A percentile compares a stretch with the other conserved stretches of the same genome.
These are phyloP conservation scores for Pararge aegeria DNA, from an alignment of 1,140 invertebrate genomes.

Conservation along the genomic window DNA sequence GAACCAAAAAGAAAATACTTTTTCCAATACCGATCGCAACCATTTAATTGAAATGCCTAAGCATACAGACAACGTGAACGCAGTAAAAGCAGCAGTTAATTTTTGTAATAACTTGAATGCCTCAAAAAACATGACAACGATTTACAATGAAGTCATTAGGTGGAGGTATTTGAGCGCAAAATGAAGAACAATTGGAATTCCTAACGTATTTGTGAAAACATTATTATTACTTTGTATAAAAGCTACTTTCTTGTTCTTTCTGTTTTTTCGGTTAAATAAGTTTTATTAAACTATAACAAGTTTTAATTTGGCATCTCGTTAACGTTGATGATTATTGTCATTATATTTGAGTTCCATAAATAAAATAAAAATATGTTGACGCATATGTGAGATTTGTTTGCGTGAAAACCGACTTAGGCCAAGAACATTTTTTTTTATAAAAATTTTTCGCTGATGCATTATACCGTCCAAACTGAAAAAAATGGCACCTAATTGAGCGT, in stretches of 20 bases:
- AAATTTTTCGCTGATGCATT: slow-evolving; percentile 21
- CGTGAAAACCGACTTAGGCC: too few species aligned
- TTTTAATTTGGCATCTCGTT: too few species aligned
- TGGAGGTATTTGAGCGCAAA: slow-evolving; percentile 6
- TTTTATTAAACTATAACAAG: too few species aligned
- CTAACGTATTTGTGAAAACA: slow-evolving; percentile 6
- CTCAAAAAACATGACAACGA: slow-evolving; percentile 23
- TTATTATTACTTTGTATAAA: not conserved
- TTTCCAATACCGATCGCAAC: not conserved
- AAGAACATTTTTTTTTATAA: too few species aligned
- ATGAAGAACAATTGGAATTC: slow-evolving; percentile 11
- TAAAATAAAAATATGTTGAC: too few species aligned
- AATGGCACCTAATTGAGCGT: slow-evolving; percentile 45
- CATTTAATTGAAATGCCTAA: slow-evolving; percentile 17
- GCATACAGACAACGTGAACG: not conserved
- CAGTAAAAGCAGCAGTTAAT: slow-evolving; percentile 16
- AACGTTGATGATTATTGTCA: too few species aligned
- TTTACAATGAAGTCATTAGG: slow-evolving; percentile 36
- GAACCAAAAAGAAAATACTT: not conserved
- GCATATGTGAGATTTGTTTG: too few species aligned
- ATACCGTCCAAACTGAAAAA: slow-evolving; percentile 34
- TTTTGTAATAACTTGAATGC: slow-evolving; percentile 22
- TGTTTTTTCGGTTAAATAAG: not conserved
- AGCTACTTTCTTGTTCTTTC: not conserved
- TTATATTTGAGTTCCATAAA: too few species aligned